Percentiles rank a stretch among this genome's conserved stretches.
Evolutionary conservation across 92 coral and sea anemone species (phyloP).

Genomic region (Blastomussa wellsi): DNA sequence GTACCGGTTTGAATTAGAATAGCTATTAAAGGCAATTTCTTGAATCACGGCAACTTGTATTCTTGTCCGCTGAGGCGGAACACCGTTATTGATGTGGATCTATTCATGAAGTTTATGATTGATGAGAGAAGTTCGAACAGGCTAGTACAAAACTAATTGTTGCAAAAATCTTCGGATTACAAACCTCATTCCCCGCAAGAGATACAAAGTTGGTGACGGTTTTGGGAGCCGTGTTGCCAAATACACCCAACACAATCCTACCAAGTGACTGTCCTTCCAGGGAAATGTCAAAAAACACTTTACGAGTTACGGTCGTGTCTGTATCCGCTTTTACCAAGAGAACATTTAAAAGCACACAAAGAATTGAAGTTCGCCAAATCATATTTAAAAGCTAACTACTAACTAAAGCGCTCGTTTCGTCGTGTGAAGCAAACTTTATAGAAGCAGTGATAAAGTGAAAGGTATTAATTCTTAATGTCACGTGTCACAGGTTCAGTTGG

Average conservation of each 20-base stretch:
- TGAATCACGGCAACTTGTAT: background rate
- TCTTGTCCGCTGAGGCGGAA: background rate
- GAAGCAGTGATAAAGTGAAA: background rate
- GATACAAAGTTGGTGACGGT: conserved; percentile 94
- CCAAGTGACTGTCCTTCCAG: conserved; percentile 87
- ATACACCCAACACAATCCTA: conserved; percentile 80
- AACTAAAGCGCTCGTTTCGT: background rate
- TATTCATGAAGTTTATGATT: background rate
- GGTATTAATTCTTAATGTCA: conserved; percentile 19
- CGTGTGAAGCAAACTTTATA: background rate
- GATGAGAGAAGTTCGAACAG: background rate
- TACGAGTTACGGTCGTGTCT: conserved; percentile 73
- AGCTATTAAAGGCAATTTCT: background rate
- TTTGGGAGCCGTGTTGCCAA: conserved; percentile 88
- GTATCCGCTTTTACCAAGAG: conserved; percentile 52
- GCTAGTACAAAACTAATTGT: background rate
- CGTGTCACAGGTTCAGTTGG: conserved; percentile 9
- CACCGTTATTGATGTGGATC: background rate
- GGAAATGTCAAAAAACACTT: conserved; percentile 73
- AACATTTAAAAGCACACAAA: conserved; percentile 8
- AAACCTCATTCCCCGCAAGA: conserved; percentile 84
- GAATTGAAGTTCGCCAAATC: conserved; percentile 4
- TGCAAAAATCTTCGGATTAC: background rate
- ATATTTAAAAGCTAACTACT: background rate
- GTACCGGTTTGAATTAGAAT: background rate